Percentiles rank a stretch among this genome's conserved stretches.
Conservation (phyloP, 1,140 invertebrate genomes). For the Bombus impatiens region DNA sequence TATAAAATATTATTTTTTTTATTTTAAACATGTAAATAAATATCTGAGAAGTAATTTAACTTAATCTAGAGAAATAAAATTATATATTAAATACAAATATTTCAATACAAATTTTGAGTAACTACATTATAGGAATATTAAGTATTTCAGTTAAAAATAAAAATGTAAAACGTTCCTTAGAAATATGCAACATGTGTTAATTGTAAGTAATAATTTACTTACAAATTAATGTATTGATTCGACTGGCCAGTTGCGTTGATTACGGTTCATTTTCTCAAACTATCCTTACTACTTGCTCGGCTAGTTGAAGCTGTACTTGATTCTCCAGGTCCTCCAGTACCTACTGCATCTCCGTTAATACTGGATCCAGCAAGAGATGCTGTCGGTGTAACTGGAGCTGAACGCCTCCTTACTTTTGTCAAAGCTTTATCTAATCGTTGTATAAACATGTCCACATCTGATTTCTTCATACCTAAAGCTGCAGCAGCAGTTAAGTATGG, state of each 20-base stretch:
- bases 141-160: neutral
- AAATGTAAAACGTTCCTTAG: constrained; percentile 16
- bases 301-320: constrained; percentile 83
- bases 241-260: constrained; percentile 81
- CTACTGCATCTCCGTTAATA: constrained; percentile 78
- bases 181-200: constrained; percentile 50
- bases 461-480: constrained; percentile 86
- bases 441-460: constrained; percentile 87
- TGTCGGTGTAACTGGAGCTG: constrained; percentile 82
- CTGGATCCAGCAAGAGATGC: constrained; percentile 78
- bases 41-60: neutral
- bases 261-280: constrained; percentile 83
- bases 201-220: constrained; percentile 65
- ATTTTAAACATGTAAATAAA: neutral
- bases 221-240: constrained; percentile 79
- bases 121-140: neutral
- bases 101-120: constrained; percentile 3
- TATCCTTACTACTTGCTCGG: constrained; percentile 84
- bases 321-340: constrained; percentile 77
- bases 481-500: constrained; percentile 89
- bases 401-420: constrained; percentile 82
- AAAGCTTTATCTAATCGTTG: constrained; percentile 85
- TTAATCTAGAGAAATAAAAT: neutral
- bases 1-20: constrained; percentile 1
- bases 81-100: neutral